Evolutionary conservation across 2,888 invertebrate species (phyloP), one percentile per base, ranked within the genome.

Genomic region (Parnassius orleans): DNA sequence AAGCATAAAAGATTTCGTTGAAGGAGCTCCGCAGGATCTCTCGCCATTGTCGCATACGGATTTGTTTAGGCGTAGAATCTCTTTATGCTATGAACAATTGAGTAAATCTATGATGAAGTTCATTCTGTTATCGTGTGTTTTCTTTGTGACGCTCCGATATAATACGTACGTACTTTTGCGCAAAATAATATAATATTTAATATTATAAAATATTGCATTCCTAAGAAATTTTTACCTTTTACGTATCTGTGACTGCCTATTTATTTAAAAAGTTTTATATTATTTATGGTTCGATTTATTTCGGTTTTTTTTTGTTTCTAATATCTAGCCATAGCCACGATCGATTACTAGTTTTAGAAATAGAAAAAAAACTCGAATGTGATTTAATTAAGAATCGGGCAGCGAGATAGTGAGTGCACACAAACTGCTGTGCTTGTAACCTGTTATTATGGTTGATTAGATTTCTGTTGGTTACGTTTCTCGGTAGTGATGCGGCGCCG

Each of bases 371-470:
- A 83, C 77, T 76, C 71, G 78, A 81, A 87, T 86, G 83, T 88
- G 90, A 90, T 91, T 91, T 90, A 91, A 91, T 90, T 90, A 90
- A 87, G 83, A 83, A 87, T 88, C 86, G 86, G 81, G 74, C 82
- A 80, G 80, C 81, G 81, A 84, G 85, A 86, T 84, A 84, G 85
- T 84, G 83, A 85, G 85, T 84, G 88, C 87, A 84, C 86, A 84
- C 85, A 88, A 88, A 86, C 87, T 85, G 84, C 78, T 53, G 84
- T 78, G 80, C 82, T 79, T 80, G 85, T 87, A 91, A 90, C 91
- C 91, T 90, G 91, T 90, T 90, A 91, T 91, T 91, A 91, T 84
- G 84, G 74, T 89, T 90, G 91, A 91, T 91, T 91, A 90, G 91
- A 90, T 91, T 90, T 90, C 88, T 88, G 90, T 90, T 87, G 87